Evolutionary conservation across 1,140 invertebrate genomes (phyloP).

Genomic region (Atta cephalotes): DNA sequence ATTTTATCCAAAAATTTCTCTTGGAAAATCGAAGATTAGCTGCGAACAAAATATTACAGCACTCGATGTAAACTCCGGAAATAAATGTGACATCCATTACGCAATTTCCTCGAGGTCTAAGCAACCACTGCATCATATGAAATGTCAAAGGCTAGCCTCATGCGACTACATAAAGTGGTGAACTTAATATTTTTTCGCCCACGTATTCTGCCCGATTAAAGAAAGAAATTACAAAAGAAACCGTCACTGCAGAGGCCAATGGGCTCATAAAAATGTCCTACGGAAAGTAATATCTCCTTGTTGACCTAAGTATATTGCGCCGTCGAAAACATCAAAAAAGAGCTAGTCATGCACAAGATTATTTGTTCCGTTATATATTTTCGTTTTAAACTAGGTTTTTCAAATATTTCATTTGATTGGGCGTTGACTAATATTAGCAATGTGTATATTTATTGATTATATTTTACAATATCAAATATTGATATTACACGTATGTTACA

Average conservation of each 20-base stretch:
- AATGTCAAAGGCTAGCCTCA: conserved; percentile 56
- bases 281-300: neutral
- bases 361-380: neutral
- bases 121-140: conserved; percentile 47
- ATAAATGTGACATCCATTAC: conserved; percentile 27
- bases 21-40: neutral
- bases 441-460: neutral
- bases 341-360: neutral
- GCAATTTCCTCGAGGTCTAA: conserved; percentile 26
- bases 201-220: neutral
- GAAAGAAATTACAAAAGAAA: conserved; percentile 5
- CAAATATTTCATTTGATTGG: neutral
- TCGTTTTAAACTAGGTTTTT: neutral
- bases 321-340: neutral
- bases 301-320: conserved; percentile 16
- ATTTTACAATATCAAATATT: neutral
- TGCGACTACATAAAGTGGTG: neutral
- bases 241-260: neutral
- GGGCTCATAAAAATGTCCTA: neutral
- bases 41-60: neutral
- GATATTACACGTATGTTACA: neutral
- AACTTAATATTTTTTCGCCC: conserved; percentile 53
- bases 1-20: neutral
- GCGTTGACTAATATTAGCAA: no score
- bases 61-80: conserved; percentile 22